Percentiles rank a stretch among this genome's conserved stretches.
phyloP scores from a whole-genome alignment of 2,888 invertebrate genomes.

The Microchrysa polita region DNA sequence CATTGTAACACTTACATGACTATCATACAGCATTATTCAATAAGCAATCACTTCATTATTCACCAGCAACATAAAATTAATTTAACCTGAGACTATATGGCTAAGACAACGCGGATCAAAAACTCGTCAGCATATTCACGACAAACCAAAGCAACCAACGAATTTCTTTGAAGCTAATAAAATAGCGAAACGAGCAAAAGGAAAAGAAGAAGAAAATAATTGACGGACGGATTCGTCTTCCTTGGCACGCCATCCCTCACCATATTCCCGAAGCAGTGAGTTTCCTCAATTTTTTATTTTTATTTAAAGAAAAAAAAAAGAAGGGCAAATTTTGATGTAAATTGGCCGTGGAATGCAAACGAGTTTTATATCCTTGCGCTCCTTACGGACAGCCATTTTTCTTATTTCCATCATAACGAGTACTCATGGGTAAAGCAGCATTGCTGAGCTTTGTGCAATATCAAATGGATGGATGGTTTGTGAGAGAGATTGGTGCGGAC shows the following conservation, averaged over 20 bases:
- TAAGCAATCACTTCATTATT: too few species aligned
- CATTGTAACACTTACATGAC: background rate
- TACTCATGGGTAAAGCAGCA: conserved; percentile 9
- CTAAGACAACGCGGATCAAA: conserved; percentile 1
- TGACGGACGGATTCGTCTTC: background rate
- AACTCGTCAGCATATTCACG: background rate
- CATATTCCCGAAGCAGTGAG: background rate
- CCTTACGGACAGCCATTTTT: conserved; percentile 2
- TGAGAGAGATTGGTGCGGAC: background rate
- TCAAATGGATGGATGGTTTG: background rate
- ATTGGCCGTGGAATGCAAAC: conserved; percentile 19
- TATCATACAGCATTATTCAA: background rate
- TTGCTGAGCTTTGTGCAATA: background rate
- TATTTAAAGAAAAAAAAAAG: too few species aligned
- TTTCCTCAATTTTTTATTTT: too few species aligned
- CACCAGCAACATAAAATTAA: too few species aligned
- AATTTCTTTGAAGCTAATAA: background rate
- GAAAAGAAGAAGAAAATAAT: background rate
- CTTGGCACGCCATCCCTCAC: background rate
- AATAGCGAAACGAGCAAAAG: background rate
- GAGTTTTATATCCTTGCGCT: conserved; percentile 24
- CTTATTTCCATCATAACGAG: background rate
- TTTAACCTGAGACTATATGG: too few species aligned
- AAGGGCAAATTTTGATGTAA: conserved; percentile 8
- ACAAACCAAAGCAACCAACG: background rate